Conservation (phyloP, 1,140 invertebrate genomes). For the Rhysida immarginata region DNA sequence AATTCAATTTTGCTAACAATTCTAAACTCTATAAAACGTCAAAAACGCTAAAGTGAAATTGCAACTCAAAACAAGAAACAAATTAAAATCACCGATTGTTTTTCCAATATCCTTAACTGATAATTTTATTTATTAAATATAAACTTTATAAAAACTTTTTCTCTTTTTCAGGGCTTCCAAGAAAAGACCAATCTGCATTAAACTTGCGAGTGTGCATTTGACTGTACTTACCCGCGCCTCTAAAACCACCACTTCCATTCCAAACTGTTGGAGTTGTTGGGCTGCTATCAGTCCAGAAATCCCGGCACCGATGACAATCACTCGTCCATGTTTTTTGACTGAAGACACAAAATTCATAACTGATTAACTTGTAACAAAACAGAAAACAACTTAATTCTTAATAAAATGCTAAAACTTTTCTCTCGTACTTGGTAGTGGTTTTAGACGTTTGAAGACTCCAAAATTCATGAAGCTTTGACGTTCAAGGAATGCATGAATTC, state of each 20-base stretch:
- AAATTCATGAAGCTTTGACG: constrained; percentile 97
- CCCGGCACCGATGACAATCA: constrained; percentile 90
- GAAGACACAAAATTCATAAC: constrained; percentile 22
- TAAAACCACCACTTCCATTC: constrained; percentile 85
- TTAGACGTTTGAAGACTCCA: constrained; percentile 82
- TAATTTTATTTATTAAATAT: too few relatives aligned
- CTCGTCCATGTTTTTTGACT: constrained; percentile 67
- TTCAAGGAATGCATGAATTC: constrained; percentile 84
- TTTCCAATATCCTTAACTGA: too few relatives aligned
- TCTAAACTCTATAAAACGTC: too few relatives aligned
- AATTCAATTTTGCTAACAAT: too few relatives aligned
- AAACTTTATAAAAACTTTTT: too few relatives aligned
- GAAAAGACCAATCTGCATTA: too few relatives aligned
- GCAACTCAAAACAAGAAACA: too few relatives aligned
- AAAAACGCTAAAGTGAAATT: too few relatives aligned
- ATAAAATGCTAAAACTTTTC: background rate
- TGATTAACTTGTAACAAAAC: background rate
- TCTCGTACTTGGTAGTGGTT: constrained; percentile 28
- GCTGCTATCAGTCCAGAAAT: constrained; percentile 85
- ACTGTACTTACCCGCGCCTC: constrained; percentile 60
- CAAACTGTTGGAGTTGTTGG: constrained; percentile 86
- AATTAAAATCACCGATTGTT: too few relatives aligned
- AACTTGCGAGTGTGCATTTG: too few relatives aligned
- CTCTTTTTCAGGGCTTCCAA: too few relatives aligned
- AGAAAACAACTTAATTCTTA: background rate